Base-by-base conservation (phyloP, 2,888 invertebrate species). In the Drosophila sordidula region DNA sequence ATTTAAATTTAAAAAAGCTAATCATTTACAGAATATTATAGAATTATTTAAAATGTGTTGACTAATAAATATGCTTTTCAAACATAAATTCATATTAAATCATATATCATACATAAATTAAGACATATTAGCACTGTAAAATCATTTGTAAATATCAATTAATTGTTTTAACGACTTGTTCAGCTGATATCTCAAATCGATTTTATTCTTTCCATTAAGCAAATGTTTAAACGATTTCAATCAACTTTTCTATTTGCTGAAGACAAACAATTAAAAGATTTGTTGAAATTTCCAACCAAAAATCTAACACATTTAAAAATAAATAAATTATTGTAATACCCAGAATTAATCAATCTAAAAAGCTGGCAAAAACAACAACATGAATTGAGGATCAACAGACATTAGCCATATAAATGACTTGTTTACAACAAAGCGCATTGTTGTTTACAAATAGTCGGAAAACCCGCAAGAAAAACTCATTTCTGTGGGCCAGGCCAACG, bases 371-470 rank as follows among this genome's bases (percentile, higher is more conserved):
- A 73, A 58, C 45, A 66, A 49, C 47, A 61, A 54, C 44, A 63
- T 11, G 12, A 41, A n/a, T 22, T 26, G 50, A 49, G 50, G 41
- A 34, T 67, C 51, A 56, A 46, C 64, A 58, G 69, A 55, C 39
- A 64, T 49, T 49, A 57, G 64, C 54, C 72, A 83, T 80, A 73
- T 70, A 76, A 77, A 81, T 75, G 70, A 52, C 68, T 81, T 87
- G 83, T 83, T 83, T 83, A 83, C 87, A 87, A 79, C 77, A 75
- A 78, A 68, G 49, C 69, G 63, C 66, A 65, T 73, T 85, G 85
- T 84, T 87, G 85, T 87, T 87, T 87, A 85, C 87, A 87, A 87
- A 86, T 78, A 80, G 65, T 68, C 52, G 50, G 54, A 68, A 68
- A 70, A 65, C 41, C 66, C 75, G 59, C 70, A 62, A 73, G 70